phyloP scores from a whole-genome alignment of 2,113 vertebrate species.

The Neoarius graeffei region DNA sequence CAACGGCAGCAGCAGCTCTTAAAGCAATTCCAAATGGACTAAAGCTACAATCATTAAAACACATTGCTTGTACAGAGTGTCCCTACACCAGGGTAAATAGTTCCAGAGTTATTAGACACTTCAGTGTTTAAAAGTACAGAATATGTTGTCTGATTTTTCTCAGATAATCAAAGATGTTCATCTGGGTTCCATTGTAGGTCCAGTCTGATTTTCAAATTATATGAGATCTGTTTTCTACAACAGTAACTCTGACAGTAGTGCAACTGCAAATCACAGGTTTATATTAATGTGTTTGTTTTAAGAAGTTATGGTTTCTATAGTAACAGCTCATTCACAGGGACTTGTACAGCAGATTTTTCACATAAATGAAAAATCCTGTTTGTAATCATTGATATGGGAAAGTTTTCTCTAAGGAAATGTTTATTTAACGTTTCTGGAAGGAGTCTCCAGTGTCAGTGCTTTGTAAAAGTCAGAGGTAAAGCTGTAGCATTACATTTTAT shows the following conservation, averaged over 20 bases:
- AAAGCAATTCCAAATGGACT: background rate
- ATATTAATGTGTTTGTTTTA: background rate
- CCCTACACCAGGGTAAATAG: background rate
- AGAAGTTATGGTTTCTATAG: background rate
- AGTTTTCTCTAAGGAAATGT: background rate
- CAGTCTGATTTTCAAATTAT: background rate
- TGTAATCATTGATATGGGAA: background rate
- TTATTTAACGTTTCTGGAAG: background rate
- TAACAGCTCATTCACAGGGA: background rate
- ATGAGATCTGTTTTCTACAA: background rate
- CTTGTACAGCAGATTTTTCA: background rate
- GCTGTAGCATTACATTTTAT: background rate
- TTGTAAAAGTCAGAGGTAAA: background rate
- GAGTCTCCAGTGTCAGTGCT: background rate
- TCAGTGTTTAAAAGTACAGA: background rate
- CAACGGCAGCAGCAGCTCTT: conserved; percentile 1
- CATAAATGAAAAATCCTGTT: background rate
- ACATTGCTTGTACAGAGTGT: background rate
- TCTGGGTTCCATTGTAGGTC: background rate
- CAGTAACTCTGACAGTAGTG: background rate
- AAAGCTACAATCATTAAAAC: background rate
- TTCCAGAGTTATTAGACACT: background rate
- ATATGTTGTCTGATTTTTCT: background rate
- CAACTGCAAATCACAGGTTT: background rate
- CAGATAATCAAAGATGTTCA: background rate